Evolutionary conservation across 2,888 invertebrate genomes (phyloP).

Genomic region (Muschampia plurimacula): DNA sequence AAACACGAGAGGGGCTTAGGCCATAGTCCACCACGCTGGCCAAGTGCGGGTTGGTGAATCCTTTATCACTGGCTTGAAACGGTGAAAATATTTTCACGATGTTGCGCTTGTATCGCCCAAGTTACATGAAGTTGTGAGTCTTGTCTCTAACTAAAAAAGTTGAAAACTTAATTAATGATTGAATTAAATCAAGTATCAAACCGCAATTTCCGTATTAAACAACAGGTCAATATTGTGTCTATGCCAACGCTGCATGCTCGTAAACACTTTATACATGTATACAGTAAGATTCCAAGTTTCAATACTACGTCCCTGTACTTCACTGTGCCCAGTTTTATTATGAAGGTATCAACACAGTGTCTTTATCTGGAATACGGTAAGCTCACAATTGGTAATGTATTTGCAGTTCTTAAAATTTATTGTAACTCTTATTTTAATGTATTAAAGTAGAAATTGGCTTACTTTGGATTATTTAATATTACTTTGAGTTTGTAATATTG

Average conservation of each 20-base stretch:
- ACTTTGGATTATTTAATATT: background rate
- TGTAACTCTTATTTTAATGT: background rate
- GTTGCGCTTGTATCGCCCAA: too few relatives aligned
- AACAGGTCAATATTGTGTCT: conserved; percentile 60
- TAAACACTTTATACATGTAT: conserved; percentile 41
- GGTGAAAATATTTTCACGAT: too few relatives aligned
- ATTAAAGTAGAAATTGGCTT: conserved; percentile 20
- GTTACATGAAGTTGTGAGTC: background rate
- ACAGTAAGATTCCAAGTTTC: conserved; percentile 11
- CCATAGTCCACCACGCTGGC: too few relatives aligned
- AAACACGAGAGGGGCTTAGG: too few relatives aligned
- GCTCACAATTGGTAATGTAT: conserved; percentile 18
- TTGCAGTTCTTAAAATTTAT: background rate
- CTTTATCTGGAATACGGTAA: conserved; percentile 14
- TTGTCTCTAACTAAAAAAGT: background rate
- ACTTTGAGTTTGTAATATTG: conserved; percentile 4
- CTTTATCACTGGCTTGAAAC: too few relatives aligned
- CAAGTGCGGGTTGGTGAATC: too few relatives aligned
- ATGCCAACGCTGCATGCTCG: conserved; percentile 54
- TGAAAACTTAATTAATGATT: conserved; percentile 5
- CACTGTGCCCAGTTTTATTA: conserved; percentile 7
- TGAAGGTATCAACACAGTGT: conserved; percentile 31
- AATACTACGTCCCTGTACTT: conserved; percentile 8
- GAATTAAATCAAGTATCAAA: conserved; percentile 49
- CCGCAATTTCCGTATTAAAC: conserved; percentile 40